Percentiles rank a stretch among this genome's conserved stretches.
Evolutionary conservation across 2,113 vertebrate genomes (phyloP).

Genomic region (Crocuta crocuta): DNA sequence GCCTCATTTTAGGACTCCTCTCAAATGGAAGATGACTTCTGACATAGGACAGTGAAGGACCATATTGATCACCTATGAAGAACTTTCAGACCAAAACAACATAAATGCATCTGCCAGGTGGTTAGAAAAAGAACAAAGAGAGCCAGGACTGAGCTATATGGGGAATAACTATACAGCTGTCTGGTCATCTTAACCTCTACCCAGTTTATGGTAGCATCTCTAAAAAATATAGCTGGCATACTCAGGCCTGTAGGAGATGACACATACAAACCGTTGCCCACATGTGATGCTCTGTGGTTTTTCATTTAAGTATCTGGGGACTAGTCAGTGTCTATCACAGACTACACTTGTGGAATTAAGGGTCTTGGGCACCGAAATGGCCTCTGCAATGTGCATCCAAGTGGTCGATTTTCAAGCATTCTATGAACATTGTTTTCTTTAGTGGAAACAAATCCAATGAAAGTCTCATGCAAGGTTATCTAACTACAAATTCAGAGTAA

Average conservation of each 20-base stretch:
- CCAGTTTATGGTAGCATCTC: neutral
- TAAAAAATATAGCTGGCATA: neutral
- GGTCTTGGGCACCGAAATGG: neutral
- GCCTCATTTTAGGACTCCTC: neutral
- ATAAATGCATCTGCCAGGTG: neutral
- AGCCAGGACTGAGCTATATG: neutral
- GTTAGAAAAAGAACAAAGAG: conserved; percentile 4
- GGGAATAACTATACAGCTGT: neutral
- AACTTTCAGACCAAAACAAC: conserved; percentile 27
- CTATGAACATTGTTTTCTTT: neutral
- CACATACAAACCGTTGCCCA: neutral
- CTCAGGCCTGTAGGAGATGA: neutral
- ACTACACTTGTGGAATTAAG: neutral
- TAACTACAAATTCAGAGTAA: neutral
- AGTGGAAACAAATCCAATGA: neutral
- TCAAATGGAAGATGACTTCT: neutral
- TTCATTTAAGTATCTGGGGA: neutral
- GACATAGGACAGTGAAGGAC: neutral
- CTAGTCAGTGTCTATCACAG: neutral
- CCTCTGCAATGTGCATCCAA: neutral
- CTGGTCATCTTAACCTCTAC: neutral
- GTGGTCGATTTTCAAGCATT: neutral
- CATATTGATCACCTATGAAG: neutral
- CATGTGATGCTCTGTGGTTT: neutral
- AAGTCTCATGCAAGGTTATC: neutral